These are phyloP conservation scores for Trochalopteron elliotii DNA, from an alignment of 2,113 vertebrate genomes.

Conservation along the genomic window DNA sequence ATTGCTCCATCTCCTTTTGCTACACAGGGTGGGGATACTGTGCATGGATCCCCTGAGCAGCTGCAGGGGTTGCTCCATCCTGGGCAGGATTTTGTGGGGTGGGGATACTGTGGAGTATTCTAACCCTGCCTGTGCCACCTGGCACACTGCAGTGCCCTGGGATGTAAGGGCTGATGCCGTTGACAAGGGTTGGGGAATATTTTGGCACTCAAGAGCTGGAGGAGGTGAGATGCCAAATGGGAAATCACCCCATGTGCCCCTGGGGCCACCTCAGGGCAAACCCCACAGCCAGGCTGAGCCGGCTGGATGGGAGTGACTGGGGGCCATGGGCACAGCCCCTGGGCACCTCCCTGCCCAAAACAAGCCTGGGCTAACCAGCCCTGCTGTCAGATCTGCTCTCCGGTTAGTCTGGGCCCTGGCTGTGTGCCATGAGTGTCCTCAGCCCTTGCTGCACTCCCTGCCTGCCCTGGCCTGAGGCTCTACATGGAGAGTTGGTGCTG, in stretches of 20 bases:
- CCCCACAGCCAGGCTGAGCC: background rate
- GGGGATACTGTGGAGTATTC: background rate
- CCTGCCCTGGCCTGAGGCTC: background rate
- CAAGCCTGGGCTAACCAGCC: background rate
- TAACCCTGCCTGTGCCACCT: background rate
- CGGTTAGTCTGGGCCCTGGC: background rate
- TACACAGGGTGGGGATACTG: fast-evolving
- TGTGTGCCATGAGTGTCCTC: background rate
- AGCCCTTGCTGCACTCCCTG: background rate
- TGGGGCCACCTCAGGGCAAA: background rate
- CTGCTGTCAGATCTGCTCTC: background rate
- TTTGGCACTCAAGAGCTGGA: background rate
- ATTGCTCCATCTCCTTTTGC: fast-evolving
- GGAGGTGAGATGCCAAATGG: background rate
- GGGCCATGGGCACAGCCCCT: background rate
- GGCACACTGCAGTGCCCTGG: background rate
- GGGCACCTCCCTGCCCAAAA: background rate
- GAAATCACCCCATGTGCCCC: background rate
- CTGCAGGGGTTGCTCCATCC: background rate
- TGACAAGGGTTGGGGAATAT: background rate
- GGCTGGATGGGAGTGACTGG: background rate
- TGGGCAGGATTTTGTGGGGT: background rate
- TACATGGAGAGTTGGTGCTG: background rate
- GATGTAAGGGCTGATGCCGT: fast-evolving
- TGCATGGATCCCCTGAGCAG: fast-evolving